Base-by-base conservation (phyloP, 2,113 vertebrate species). In the Perca fluviatilis region DNA sequence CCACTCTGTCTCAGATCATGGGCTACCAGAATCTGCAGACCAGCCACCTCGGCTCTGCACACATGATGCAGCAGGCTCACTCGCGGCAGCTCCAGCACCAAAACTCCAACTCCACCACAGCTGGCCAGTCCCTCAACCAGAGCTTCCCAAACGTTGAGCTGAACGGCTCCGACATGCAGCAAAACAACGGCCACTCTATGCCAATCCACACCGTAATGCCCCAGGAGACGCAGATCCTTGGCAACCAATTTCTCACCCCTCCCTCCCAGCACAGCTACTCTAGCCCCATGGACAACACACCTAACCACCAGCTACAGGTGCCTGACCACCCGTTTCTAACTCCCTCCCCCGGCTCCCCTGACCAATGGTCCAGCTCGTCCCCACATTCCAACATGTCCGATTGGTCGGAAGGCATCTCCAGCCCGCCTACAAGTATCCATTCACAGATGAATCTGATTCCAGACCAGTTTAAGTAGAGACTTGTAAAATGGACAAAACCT, bases 351-450 rank as follows among this genome's bases (percentile, higher is more conserved):
- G 98, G 99, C 86, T 99, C 98, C 0, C 98, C 98, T 0, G 98
- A 99, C 94, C 98, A 99, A 83, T 99, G 98, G 98, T 99, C 98
- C 82, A 99, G 97, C 93, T 99, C 98, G 0, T 99, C 98, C 1
- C 98, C 98, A 15, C 98, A 97, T 84, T 99, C 98, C 95, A 99
- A 99, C 74, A 95, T 99, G 94, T 99, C 98, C 0, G 98, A 99
- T 86, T 99, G 98, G 98, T 99, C 98, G 0, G 98, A 99, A 89
- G 98, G 98, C 76, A 96, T 99, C 94, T 99, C 97, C 54, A 99
- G 98, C 88, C 98, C 98, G 1, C 98, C 98, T 61, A 98, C 97
- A 27, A 98, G 97, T 88, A 96, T 98, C 96, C 98, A 96, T 88
- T 96, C 98, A 0, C 97, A 98, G 93, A 95, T 97, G 77, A 93